Conservation (phyloP, 2,797 vertebrate genomes). For the Fundulus diaphanus region DNA sequence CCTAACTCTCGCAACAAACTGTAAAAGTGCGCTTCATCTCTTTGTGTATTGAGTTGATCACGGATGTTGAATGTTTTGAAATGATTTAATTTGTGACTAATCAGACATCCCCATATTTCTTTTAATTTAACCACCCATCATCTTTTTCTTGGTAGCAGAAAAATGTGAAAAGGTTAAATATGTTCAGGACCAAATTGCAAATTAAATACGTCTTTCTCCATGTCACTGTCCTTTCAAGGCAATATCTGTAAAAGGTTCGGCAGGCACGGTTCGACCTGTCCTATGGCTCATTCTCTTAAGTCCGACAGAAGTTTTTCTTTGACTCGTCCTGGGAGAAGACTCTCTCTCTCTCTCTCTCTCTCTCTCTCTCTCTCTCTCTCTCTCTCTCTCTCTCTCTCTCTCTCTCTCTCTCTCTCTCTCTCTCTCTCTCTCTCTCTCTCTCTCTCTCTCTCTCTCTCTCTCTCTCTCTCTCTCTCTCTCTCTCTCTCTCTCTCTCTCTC, state of each 20-base stretch:
- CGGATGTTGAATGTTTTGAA: background rate
- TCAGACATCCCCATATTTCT: background rate
- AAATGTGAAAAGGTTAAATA: background rate
- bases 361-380: slow-evolving; percentile 41
- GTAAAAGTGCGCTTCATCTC: background rate
- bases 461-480: slow-evolving; percentile 42
- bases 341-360: slow-evolving; percentile 38
- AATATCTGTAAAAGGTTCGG: background rate
- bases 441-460: slow-evolving; percentile 24
- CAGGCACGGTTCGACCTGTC: background rate
- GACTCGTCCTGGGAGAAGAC: slow-evolving; percentile 19
- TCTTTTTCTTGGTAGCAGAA: background rate
- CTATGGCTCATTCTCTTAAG: slow-evolving; percentile 33
- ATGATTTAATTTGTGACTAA: background rate
- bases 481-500: too few species aligned
- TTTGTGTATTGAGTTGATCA: background rate
- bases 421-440: slow-evolving; percentile 52
- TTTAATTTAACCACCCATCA: background rate
- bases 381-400: slow-evolving; percentile 31
- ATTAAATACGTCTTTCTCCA: background rate
- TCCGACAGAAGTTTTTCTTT: slow-evolving; percentile 31
- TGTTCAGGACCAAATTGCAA: background rate
- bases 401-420: slow-evolving; percentile 36
- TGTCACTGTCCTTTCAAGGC: background rate
- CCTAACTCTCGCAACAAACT: background rate